Evolutionary conservation across 2,113 vertebrate species (phyloP), one percentile per base, ranked within the genome.

Genomic region (Brachionichthys hirsutus): DNA sequence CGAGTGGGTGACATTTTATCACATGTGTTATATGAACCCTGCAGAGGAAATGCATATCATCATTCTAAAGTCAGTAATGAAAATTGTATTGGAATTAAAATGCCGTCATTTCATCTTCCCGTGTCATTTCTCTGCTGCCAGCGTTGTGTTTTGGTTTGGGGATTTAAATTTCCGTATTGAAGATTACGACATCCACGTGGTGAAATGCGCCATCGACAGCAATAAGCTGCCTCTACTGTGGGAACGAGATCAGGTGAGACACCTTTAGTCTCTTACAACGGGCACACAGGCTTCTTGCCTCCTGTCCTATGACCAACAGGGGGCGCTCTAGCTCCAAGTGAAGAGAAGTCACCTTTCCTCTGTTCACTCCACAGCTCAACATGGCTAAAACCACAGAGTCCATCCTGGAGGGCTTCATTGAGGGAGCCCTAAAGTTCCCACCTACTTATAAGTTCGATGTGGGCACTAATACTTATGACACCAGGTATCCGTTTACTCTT

Each of bases 401-500:
- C 44, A 93, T 97, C 65, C 89, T 99, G 70, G 94, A 93, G 1
- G 97, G 95, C 17, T 99, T 99, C 80, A 89, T 93, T 48, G 97
- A 99, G 67, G 95, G 95, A 1, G 89, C 92, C 1, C 91, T 99
- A 12, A 94, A 93, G 65, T 99, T 99, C 44, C 94, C 95, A 1
- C 97, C 97, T 3, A 97, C 97, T 1, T 99, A 99, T 85, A 99
- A 99, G 79, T 99, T 98, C 35, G 97, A 99, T 6, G 95, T 98
- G 81, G 97, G 97, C 38, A 99, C 95, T 55, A 94, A 98, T 70
- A 96, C 93, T 1, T 99, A 98, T 0, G 97, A 99, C 77, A 99
- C 95, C 82, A 99, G 97, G 97, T 99, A 65, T 19, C 22, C 17
- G 9, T 12, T 0, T 1, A 30, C 40, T 50, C 35, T 15, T 14